These are phyloP conservation scores for Masnerella sp. DNA, from an alignment of 2,888 invertebrate species.

Conservation along the genomic window DNA sequence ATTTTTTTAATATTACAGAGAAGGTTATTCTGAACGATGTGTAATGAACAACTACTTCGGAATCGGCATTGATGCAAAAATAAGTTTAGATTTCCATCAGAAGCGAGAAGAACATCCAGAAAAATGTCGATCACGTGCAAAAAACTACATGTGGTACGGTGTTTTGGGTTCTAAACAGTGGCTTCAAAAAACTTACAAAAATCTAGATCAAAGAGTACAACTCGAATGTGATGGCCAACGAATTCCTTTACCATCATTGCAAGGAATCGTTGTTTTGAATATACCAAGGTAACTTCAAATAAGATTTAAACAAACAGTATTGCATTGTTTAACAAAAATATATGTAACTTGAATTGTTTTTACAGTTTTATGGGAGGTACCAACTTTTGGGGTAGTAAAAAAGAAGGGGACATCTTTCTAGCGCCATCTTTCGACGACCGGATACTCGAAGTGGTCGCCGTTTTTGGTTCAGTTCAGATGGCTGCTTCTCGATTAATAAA, in stretches of 20 bases:
- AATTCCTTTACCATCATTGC: constrained; percentile 95
- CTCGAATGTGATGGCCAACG: constrained; percentile 97
- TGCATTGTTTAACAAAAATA: neutral
- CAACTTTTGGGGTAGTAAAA: constrained; percentile 98
- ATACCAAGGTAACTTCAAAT: constrained; percentile 86
- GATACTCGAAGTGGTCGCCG: constrained; percentile 97
- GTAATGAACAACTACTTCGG: constrained; percentile 99
- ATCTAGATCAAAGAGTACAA: constrained; percentile 96
- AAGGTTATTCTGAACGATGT: constrained; percentile 94
- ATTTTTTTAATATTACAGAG: constrained; percentile 77
- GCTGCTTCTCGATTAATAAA: constrained; percentile 96
- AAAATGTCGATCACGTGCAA: constrained; percentile 94
- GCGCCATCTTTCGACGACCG: constrained; percentile 97
- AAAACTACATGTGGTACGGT: constrained; percentile 97
- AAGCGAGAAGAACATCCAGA: constrained; percentile 98
- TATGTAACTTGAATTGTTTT: neutral
- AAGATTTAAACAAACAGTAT: neutral
- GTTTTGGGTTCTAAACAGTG: constrained; percentile 89
- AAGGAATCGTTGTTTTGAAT: constrained; percentile 97
- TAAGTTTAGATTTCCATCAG: constrained; percentile 97
- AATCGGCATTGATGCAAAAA: constrained; percentile 98
- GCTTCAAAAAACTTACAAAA: constrained; percentile 95
- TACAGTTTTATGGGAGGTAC: constrained; percentile 97
- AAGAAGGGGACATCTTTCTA: constrained; percentile 93
- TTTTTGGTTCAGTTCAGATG: constrained; percentile 98